phyloP scores from a whole-genome alignment of 1,140 invertebrate genomes.

The Diuraphis noxia region DNA sequence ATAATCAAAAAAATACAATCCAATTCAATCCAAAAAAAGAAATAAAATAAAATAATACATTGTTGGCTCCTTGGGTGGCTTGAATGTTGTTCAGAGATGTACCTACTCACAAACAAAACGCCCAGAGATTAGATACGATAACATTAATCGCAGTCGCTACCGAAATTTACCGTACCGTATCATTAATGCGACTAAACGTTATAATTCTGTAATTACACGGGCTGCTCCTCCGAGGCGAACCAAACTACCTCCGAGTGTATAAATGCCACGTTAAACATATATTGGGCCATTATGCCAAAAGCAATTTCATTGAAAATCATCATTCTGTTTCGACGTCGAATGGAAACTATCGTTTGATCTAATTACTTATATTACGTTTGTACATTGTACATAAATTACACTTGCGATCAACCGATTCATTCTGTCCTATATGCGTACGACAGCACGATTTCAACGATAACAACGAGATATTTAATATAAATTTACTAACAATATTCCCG shows the following conservation, averaged over 20 bases:
- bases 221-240: not conserved
- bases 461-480: not conserved
- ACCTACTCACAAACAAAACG: not conserved
- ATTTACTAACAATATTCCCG: not conserved
- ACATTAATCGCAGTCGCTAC: not conserved
- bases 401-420: not conserved
- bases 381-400: not conserved
- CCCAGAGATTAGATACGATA: not conserved
- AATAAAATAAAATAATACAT: not conserved
- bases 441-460: not conserved
- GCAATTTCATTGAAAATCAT: not conserved
- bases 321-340: not conserved
- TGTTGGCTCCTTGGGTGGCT: not conserved
- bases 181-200: not conserved
- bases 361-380: not conserved
- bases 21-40: not conserved
- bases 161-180: not conserved
- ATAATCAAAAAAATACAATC: not conserved
- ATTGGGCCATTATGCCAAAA: not conserved
- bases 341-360: not conserved
- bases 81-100: not conserved
- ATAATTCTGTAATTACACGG: not conserved
- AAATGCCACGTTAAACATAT: not conserved
- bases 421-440: not conserved
- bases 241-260: not conserved